Conservation (phyloP, 2,113 vertebrate species). For the Microcebus jonahi region DNA sequence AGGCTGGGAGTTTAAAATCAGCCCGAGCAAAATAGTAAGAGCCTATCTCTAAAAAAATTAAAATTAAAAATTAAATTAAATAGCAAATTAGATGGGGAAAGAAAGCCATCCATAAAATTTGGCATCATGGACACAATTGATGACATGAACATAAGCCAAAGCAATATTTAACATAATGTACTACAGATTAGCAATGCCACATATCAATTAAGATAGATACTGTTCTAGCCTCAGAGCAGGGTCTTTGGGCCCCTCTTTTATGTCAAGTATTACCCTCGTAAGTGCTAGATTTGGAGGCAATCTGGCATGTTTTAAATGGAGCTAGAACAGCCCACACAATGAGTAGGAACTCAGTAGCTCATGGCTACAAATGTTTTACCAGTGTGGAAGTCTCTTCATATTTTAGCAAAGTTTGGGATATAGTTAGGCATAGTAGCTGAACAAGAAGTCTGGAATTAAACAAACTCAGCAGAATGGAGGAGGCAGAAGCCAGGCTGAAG, state of each 20-base stretch:
- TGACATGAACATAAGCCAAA: background rate
- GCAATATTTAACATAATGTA: background rate
- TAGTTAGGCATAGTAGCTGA: background rate
- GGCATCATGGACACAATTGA: background rate
- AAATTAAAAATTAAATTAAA: background rate
- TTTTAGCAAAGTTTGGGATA: background rate
- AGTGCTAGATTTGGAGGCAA: background rate
- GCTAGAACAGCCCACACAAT: fast-evolving
- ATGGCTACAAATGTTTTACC: background rate
- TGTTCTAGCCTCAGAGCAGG: background rate
- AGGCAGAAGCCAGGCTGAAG: background rate
- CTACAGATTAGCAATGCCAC: background rate
- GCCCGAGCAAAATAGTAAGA: too few relatives aligned
- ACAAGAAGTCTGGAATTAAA: background rate
- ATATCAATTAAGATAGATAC: background rate
- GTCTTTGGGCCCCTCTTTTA: background rate
- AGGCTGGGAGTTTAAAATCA: too few relatives aligned
- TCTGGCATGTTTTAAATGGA: background rate
- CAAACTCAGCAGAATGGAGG: background rate
- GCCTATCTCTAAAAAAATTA: too few relatives aligned
- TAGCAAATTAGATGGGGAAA: background rate
- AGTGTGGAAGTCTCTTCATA: background rate
- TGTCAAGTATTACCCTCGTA: background rate
- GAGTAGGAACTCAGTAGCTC: background rate
- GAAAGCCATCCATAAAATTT: background rate